phyloP scores from a whole-genome alignment of 2,888 invertebrate genomes.

The Chloroclysta siterata region DNA sequence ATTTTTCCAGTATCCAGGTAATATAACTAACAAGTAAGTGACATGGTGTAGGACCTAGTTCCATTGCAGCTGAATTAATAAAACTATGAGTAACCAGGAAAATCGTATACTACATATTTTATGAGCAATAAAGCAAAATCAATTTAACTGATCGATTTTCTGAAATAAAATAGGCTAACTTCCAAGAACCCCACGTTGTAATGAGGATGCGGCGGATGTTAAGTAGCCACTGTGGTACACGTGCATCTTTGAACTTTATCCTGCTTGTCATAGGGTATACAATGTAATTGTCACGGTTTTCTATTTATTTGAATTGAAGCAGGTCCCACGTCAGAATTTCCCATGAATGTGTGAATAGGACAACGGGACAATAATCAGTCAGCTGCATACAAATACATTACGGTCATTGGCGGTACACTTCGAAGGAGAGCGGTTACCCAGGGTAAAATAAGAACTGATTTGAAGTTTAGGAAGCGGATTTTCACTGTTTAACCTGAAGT shows the following conservation, averaged over 20 bases:
- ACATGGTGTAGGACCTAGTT: not conserved
- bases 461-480: not conserved
- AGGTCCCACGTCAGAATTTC: constrained; percentile 27
- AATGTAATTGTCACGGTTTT: constrained; percentile 4
- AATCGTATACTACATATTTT: not conserved
- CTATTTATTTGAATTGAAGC: not conserved
- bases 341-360: constrained; percentile 34
- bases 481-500: not conserved
- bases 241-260: constrained; percentile 10
- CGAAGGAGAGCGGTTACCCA: not conserved
- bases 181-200: constrained; percentile 20
- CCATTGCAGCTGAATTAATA: not conserved
- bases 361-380: constrained; percentile 32
- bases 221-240: not conserved
- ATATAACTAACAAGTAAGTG: not conserved
- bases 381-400: constrained; percentile 38
- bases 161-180: constrained; percentile 18
- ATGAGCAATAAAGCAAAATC: constrained; percentile 8
- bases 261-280: constrained; percentile 4
- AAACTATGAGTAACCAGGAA: not conserved
- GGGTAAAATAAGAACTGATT: not conserved
- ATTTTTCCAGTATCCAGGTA: not conserved
- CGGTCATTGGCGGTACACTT: constrained; percentile 1
- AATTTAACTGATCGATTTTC: constrained; percentile 4
- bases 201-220: not conserved